Evolutionary conservation across 2,797 vertebrate genomes (phyloP).

Genomic region (Valencia hispanica): DNA sequence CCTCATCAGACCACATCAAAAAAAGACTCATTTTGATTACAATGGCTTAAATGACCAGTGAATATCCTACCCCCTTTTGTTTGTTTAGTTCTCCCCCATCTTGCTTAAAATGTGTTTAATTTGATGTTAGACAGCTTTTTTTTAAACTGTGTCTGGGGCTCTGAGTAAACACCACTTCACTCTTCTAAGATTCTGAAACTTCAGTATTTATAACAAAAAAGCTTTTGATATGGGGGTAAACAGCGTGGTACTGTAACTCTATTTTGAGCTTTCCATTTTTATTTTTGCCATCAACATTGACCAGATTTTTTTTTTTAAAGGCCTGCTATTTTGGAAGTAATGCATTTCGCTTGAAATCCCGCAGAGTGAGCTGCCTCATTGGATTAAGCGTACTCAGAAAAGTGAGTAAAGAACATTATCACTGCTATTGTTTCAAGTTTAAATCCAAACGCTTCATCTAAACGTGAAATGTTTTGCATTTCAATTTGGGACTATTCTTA

Average conservation of each 20-base stretch:
- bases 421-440: neutral
- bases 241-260: conserved; percentile 5
- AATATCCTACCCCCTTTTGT: conserved; percentile 11
- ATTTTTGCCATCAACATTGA: conserved; percentile 20
- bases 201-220: conserved; percentile 34
- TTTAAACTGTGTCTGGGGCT: conserved; percentile 19
- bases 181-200: conserved; percentile 10
- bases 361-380: neutral
- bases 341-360: neutral
- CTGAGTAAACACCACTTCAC: conserved; percentile 16
- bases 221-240: conserved; percentile 17
- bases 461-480: neutral
- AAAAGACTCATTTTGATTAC: neutral
- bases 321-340: conserved; percentile 4
- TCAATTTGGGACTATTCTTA: neutral
- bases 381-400: conserved; percentile 3
- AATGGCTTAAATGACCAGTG: neutral
- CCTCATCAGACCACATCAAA: neutral
- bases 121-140: conserved; percentile 10
- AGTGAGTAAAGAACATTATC: neutral
- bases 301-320: conserved; percentile 3
- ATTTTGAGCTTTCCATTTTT: conserved; percentile 1
- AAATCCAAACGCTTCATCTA: neutral
- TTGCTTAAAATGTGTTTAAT: conserved; percentile 17
- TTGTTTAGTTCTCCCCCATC: conserved; percentile 24